Evolutionary conservation across 2,113 vertebrate genomes (phyloP).

Genomic region (Columba livia): DNA sequence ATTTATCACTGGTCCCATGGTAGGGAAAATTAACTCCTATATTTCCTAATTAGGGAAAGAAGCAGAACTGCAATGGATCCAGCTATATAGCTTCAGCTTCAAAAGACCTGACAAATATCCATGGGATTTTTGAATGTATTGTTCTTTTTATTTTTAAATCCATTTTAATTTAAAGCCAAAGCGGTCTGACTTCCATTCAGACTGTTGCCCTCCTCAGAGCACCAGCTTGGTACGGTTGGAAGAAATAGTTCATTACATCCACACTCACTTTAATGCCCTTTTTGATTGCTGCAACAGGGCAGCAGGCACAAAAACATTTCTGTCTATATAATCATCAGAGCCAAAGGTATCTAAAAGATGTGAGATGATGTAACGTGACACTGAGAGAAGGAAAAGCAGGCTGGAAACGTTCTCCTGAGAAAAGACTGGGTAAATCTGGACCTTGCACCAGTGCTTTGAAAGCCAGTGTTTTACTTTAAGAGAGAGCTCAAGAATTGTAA

Average conservation of each 20-base stretch:
- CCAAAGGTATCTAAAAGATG: neutral
- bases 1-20: constrained; percentile 22
- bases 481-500: neutral
- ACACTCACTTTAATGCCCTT: neutral
- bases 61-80: neutral
- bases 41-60: constrained; percentile 71
- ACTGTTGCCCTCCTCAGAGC: neutral
- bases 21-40: constrained; percentile 33
- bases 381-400: neutral
- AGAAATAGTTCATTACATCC: neutral
- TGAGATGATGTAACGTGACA: neutral
- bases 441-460: neutral
- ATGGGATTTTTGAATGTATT: neutral
- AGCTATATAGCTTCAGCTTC: neutral
- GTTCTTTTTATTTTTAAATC: neutral
- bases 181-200: neutral
- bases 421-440: neutral
- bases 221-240: neutral
- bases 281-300: neutral
- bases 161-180: neutral
- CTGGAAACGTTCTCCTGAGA: neutral
- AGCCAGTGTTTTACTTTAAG: neutral
- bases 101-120: neutral
- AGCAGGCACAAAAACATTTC: neutral
- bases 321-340: neutral